phyloP scores from a whole-genome alignment of 2,113 vertebrate species.

The Struthidea cinerea region DNA sequence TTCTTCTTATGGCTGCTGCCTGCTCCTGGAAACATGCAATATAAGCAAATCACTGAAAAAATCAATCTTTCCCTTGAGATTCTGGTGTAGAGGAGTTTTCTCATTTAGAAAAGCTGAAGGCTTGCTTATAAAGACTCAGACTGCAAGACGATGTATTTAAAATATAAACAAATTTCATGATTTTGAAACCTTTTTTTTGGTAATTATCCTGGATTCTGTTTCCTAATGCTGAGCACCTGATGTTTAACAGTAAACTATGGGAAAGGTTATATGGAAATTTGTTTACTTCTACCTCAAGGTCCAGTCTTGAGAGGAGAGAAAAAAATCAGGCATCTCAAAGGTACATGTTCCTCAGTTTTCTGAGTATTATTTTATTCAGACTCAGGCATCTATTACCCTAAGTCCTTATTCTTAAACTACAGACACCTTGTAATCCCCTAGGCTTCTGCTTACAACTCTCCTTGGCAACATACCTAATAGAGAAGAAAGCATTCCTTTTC shows the following conservation, averaged over 20 bases:
- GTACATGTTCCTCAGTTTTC: neutral
- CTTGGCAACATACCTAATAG: neutral
- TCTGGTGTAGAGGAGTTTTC: neutral
- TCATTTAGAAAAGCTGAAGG: neutral
- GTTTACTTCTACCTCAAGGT: neutral
- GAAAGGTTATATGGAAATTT: neutral
- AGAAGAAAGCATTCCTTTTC: neutral
- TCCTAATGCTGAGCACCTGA: neutral
- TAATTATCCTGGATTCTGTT: neutral
- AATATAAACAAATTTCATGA: neutral
- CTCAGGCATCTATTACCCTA: neutral
- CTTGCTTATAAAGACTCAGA: neutral
- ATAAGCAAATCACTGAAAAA: neutral
- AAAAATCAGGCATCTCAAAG: neutral
- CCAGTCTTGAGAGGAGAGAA: neutral
- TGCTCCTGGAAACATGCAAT: neutral
- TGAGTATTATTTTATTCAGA: neutral
- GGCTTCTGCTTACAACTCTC: neutral
- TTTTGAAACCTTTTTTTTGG: neutral
- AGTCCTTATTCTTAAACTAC: neutral
- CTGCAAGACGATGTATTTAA: neutral
- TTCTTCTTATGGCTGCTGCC: neutral
- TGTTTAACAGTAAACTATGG: neutral
- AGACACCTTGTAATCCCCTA: neutral
- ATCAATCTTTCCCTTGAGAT: neutral